These are phyloP conservation scores for Magallana gigas DNA, from an alignment of 1,140 invertebrate genomes.

Conservation along the genomic window DNA sequence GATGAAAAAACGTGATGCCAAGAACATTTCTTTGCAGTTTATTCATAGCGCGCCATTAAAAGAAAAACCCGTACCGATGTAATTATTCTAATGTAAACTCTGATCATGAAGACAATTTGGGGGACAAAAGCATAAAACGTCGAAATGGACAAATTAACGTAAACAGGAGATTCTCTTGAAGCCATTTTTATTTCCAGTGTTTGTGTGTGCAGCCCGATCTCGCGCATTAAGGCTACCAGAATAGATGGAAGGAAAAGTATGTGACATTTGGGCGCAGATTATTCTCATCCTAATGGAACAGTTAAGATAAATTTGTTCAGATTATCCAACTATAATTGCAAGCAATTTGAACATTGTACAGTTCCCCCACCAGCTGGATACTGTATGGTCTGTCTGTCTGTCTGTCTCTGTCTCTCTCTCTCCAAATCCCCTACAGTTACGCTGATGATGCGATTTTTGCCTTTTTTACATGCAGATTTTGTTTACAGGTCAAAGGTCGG, in stretches of 20 bases:
- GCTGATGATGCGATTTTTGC: too few species aligned
- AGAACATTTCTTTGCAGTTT: background rate
- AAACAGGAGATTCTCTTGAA: background rate
- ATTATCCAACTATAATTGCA: background rate
- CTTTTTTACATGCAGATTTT: too few species aligned
- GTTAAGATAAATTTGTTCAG: background rate
- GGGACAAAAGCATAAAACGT: background rate
- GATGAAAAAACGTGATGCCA: too few species aligned
- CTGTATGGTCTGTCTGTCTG: too few species aligned
- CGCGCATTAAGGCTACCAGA: background rate
- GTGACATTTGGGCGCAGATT: background rate
- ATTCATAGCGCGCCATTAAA: background rate
- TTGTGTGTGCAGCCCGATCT: background rate
- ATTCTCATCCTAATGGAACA: background rate
- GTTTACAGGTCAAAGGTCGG: too few species aligned
- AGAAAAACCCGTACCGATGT: background rate
- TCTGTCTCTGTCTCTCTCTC: too few species aligned
- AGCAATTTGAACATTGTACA: background rate
- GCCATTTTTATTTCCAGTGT: background rate
- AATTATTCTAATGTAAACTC: slow-evolving; percentile 35
- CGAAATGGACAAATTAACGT: background rate
- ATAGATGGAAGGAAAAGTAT: background rate
- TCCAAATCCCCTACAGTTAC: too few species aligned
- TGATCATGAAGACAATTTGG: background rate
- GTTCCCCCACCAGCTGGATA: background rate